These are phyloP conservation scores for Rattus norvegicus DNA, from an alignment of 2,113 vertebrate species.

Conservation along the genomic window GRCr8 NC_086024.1:114513001-114513500, in stretches of 20 bases:
- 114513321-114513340: background rate
- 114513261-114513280: background rate
- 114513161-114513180: conserved; percentile 11
- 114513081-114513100: background rate
- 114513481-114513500: background rate
- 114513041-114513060: accelerated
- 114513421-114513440: background rate
- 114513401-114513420: background rate
- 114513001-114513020: background rate
- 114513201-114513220: conserved; percentile 12
- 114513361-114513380: background rate
- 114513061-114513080: background rate
- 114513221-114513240: background rate
- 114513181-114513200: background rate
- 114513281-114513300: background rate
- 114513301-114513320: background rate
- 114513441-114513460: background rate
- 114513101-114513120: background rate
- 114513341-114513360: background rate
- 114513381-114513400: background rate
- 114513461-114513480: background rate
- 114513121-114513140: background rate
- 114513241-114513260: background rate
- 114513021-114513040: background rate
- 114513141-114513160: background rate